Evolutionary conservation across 92 coral and sea anemone genomes (phyloP).

Genomic region (Epizoanthus rinbou): DNA sequence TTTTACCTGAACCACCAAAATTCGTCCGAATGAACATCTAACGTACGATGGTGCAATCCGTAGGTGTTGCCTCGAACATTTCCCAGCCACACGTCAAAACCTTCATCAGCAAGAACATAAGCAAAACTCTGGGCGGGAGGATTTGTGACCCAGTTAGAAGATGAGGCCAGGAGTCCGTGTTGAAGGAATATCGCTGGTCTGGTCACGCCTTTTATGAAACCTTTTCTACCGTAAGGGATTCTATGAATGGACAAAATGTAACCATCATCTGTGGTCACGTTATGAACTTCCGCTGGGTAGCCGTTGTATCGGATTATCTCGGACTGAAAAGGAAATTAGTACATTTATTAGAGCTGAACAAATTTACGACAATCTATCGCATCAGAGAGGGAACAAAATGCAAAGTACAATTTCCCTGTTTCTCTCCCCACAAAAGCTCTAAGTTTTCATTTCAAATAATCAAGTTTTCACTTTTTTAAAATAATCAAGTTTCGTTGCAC

Average conservation of each 20-base stretch:
- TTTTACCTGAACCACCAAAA: conserved; percentile 91
- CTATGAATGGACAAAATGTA: conserved; percentile 77
- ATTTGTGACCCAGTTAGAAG: conserved; percentile 80
- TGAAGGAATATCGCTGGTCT: conserved; percentile 79
- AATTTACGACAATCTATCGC: too few species aligned
- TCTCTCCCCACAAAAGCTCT: too few species aligned
- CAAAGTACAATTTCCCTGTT: too few species aligned
- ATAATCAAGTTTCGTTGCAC: too few species aligned
- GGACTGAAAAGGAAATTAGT: conserved; percentile 49
- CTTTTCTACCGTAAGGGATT: conserved; percentile 74
- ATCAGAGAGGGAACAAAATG: too few species aligned
- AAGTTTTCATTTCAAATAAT: too few species aligned
- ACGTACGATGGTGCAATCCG: conserved; percentile 63
- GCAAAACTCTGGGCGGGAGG: conserved; percentile 76
- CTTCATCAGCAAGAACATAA: conserved; percentile 80
- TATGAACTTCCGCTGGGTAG: conserved; percentile 84
- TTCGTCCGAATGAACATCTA: conserved; percentile 66
- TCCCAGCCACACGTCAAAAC: conserved; percentile 94
- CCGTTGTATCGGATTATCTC: conserved; percentile 82
- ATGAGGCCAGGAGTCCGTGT: conserved; percentile 75
- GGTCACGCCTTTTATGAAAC: conserved; percentile 31
- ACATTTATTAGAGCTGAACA: too few species aligned
- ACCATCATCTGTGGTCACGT: conserved; percentile 82
- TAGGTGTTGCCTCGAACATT: conserved; percentile 88
- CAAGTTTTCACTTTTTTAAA: too few species aligned